Percentiles rank a stretch among this genome's conserved stretches.
Conservation (phyloP, 2,113 vertebrate species). For the Brachyhypopomus occidentalis region DNA sequence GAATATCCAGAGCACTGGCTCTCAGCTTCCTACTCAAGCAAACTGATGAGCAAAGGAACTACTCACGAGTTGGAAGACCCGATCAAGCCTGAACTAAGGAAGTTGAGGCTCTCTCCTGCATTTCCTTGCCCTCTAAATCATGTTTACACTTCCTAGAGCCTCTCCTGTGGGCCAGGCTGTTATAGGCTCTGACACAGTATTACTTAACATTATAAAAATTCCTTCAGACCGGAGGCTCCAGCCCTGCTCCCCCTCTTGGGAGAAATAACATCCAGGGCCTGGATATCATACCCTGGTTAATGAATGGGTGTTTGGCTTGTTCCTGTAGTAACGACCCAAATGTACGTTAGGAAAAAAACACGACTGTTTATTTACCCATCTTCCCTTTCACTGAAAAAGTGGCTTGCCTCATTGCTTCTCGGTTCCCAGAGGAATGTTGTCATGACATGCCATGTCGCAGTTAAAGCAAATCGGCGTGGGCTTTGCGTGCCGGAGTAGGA, state of each 20-base stretch:
- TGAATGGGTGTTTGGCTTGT: slow-evolving; percentile 66
- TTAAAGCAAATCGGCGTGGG: slow-evolving; percentile 32
- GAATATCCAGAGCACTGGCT: background rate
- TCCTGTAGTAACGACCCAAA: slow-evolving; percentile 48
- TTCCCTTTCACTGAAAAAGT: slow-evolving; percentile 32
- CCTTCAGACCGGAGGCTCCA: slow-evolving; percentile 62
- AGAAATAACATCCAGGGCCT: slow-evolving; percentile 65
- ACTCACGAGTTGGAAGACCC: slow-evolving; percentile 7
- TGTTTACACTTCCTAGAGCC: slow-evolving; percentile 60
- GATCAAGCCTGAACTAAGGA: slow-evolving; percentile 50
- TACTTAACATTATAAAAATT: slow-evolving; percentile 76
- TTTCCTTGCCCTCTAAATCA: slow-evolving; percentile 63
- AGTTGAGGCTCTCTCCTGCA: slow-evolving; percentile 46
- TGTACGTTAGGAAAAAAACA: slow-evolving; percentile 15
- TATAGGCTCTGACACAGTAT: slow-evolving; percentile 74
- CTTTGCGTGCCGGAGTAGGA: slow-evolving; percentile 56
- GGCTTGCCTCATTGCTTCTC: slow-evolving; percentile 62
- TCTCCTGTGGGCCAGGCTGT: slow-evolving; percentile 57
- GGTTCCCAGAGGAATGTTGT: slow-evolving; percentile 51
- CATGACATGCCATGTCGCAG: slow-evolving; percentile 56
- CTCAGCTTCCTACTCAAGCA: background rate
- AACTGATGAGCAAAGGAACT: background rate
- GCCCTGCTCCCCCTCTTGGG: slow-evolving; percentile 71
- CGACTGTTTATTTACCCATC: slow-evolving; percentile 25
- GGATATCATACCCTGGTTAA: slow-evolving; percentile 72